Evolutionary conservation across 2,888 invertebrate genomes (phyloP), one percentile per base, ranked within the genome.

Genomic region (Panorpa germanica): DNA sequence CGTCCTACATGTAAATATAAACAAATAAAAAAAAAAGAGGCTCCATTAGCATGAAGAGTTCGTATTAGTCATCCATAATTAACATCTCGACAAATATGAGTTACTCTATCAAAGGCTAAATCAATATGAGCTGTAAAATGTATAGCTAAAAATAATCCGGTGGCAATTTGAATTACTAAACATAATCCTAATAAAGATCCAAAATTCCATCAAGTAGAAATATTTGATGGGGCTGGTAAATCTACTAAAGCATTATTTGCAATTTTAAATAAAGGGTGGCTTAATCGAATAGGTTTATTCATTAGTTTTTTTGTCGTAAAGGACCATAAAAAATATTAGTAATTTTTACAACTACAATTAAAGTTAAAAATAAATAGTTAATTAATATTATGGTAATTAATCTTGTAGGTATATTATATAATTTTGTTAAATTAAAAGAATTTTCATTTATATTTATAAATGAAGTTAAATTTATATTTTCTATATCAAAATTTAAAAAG

Each of bases 1-100:
- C 72, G 74, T 1, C 70, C 70, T 44, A 71, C 61, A 52, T 76
- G 75, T 3, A 67, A 15, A 43, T 71, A 75, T 43, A 75, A 49
- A 48, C 65, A 70, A 52, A 76, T 61, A 57, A 76, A 76, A 47
- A 76, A 74, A 42, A 74, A 61, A 18, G 71, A 73, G 23, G 73
- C 75, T 25, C 73, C 72, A 48, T 77, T 77, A 28, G 71, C 67
- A 44, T 77, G 75, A 4, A 71, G 12, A 2, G 61, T 60, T 38
- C 70, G 72, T 32, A 74, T 49, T 48, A 73, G 40, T 63, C 72
- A 75, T 0, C 72, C 73, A 47, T 64, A 63, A 45, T 71, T 72
- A 38, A 74, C 65, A 56, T 76, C 65, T 45, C 71, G 70, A 17
- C 65, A 65, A 54, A 76, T 75, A 48, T 73, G 71, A 39, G 63